Evolutionary conservation across 2,797 vertebrate species (phyloP), one percentile per base, ranked within the genome.

Genomic region (Podarcis siculus): DNA sequence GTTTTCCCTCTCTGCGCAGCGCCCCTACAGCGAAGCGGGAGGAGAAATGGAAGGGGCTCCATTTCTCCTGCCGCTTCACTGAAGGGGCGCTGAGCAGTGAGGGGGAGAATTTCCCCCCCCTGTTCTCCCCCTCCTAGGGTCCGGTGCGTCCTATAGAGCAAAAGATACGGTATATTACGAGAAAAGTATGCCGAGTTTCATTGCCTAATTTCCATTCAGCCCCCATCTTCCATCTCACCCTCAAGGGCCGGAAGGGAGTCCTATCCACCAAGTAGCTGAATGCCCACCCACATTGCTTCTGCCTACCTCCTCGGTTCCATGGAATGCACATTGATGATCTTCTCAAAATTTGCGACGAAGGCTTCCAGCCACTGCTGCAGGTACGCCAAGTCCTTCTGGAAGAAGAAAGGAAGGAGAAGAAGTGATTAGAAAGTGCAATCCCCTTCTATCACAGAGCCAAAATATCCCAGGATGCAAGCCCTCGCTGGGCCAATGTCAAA

Each of bases 351-450:
- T 0, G 95, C 94, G 94, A 99, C 98, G 0, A 99, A 99, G 0
- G 97, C 97, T 94, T 98, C 98, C 92, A 99, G 96, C 98, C 98
- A 99, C 94, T 98, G 98, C 94, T 99, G 98, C 96, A 99, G 97
- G 95, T 98, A 98, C 30, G 93, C 95, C 90, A 98, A 97, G 95
- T 99, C 98, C 97, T 98, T 99, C 99, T 99, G 97, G 58, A 87
- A 55, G 45, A 55, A 55, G 49, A 15, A 91, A 83, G 89, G 90
- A 45, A 1, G 8, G 49, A 76, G 8, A 4, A 2, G n/a, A 61
- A 72, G 27, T 21, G 69, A 81, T 75, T 64, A 92, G 85, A 85
- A 42, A 78, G 6, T 8, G 15, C 2, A 7, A 13, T 13, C 35
- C 27, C 49, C 2, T 25, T 2, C 5, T 39, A 32, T 13, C 32